phyloP scores from a whole-genome alignment of 1,140 invertebrate species.

The Trichomalopsis sarcophagae region DNA sequence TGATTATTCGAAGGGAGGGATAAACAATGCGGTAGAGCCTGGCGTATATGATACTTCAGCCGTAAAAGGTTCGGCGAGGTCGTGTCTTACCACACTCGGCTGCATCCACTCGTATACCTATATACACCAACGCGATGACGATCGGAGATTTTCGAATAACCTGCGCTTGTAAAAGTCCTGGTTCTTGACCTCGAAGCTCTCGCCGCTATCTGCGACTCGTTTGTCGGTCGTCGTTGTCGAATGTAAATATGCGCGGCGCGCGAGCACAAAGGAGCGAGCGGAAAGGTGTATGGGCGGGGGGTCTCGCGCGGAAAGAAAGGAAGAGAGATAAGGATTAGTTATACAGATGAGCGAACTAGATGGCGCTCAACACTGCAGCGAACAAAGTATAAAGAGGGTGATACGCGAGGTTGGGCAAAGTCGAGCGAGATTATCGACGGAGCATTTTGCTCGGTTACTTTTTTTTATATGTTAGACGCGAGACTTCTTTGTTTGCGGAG shows the following conservation, averaged over 20 bases:
- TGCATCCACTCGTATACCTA: neutral
- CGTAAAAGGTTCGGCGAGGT: neutral
- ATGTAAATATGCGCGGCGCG: constrained; percentile 26
- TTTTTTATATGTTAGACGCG: neutral
- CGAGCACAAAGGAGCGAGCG: neutral
- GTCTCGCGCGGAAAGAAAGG: neutral
- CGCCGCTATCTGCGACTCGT: neutral
- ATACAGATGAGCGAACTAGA: constrained; percentile 14
- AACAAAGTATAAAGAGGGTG: neutral
- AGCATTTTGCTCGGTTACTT: neutral
- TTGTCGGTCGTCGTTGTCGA: constrained; percentile 8
- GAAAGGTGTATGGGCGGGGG: neutral
- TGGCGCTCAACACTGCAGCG: neutral
- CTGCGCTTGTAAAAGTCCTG: neutral
- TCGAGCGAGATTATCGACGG: neutral
- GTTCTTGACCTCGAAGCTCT: constrained; percentile 17
- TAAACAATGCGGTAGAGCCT: neutral
- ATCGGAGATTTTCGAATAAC: neutral
- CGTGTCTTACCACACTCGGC: neutral
- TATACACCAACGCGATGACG: neutral
- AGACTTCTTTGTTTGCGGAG: too few species aligned
- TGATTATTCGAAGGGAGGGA: neutral
- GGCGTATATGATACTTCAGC: too few species aligned
- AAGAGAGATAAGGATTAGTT: constrained; percentile 34
- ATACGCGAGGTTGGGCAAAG: neutral